Evolutionary conservation across 2,797 vertebrate species (phyloP).

Genomic region (Anolis apletophallus): DNA sequence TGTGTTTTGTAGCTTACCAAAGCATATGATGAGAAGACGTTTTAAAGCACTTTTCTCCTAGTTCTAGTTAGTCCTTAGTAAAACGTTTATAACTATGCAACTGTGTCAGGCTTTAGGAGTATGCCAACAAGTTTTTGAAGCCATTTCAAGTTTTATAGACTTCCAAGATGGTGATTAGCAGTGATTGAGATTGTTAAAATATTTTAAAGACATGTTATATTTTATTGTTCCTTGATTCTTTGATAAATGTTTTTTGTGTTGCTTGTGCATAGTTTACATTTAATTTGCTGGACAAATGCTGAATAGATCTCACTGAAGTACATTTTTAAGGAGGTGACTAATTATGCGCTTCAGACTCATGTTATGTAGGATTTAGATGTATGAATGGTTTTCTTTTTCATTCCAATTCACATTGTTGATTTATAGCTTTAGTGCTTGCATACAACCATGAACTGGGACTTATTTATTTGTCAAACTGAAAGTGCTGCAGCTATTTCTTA

Average conservation of each 20-base stretch:
- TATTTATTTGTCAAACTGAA: constrained; percentile 63
- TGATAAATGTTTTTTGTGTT: constrained; percentile 26
- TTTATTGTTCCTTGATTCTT: constrained; percentile 41
- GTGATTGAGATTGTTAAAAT: constrained; percentile 7
- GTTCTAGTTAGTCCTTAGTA: neutral
- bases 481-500: constrained; percentile 67
- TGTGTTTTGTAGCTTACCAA: constrained; percentile 15
- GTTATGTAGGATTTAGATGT: constrained; percentile 68
- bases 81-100: neutral
- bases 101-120: neutral
- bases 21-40: neutral
- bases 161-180: constrained; percentile 8
- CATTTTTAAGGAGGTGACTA: constrained; percentile 28
- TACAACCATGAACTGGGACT: constrained; percentile 55
- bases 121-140: constrained; percentile 23
- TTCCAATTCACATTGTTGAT: constrained; percentile 61
- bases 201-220: neutral
- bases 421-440: constrained; percentile 66
- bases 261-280: constrained; percentile 36
- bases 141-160: neutral
- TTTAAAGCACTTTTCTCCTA: constrained; percentile 1
- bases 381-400: constrained; percentile 67
- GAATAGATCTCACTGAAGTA: constrained; percentile 53
- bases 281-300: constrained; percentile 50
- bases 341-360: constrained; percentile 56